Base-by-base conservation (phyloP, 2,888 invertebrate species). In the Volucella inflata region DNA sequence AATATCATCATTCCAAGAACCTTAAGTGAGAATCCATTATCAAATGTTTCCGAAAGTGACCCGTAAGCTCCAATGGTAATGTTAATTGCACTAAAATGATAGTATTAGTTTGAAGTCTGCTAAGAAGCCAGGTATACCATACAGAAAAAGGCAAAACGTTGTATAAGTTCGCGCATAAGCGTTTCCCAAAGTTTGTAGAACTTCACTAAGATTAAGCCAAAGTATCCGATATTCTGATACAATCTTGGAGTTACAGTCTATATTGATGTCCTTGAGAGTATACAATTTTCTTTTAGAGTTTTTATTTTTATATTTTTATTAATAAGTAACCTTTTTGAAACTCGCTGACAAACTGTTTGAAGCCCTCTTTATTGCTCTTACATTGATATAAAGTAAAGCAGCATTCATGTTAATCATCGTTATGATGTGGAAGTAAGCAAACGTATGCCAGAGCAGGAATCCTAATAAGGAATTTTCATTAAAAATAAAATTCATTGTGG, bases 381-480 rank as follows among this genome's bases (percentile, higher is more conserved):
- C 94, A 89, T 95, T 95, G 67, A 95, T 95, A 88, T 94, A 95
- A 94, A 95, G 94, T 1, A 95, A 91, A 0, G 95, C 95, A 78
- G 94, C 94, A 89, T 95, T 95, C 95, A 95, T 95, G 88, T 95
- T 95, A 75, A 95, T 94, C 94, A 95, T 95, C 0, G 94, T 95
- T 40, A 95, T 94, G 57, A 95, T 94, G 88, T 95, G 95, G 88
- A 93, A 94, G 67, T 90, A 90, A 3, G 89, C 90, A 16, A 90
- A 91, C 0, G 95, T 95, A 87, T 95, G 95, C 88, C 93, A 93
- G 14, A 95, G 89, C 2, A 94, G 93, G 88, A 95, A 95, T 0
- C 95, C 95, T 89, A 46, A 8, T 46, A 8, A 30, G 17, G 30
- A 21, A 30, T 2, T 9, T 68, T 55, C 1, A 1, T 11, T 36